Evolutionary conservation across 2,797 vertebrate genomes (phyloP), one percentile per base, ranked within the genome.

Genomic region (Cuniculus paca): DNA sequence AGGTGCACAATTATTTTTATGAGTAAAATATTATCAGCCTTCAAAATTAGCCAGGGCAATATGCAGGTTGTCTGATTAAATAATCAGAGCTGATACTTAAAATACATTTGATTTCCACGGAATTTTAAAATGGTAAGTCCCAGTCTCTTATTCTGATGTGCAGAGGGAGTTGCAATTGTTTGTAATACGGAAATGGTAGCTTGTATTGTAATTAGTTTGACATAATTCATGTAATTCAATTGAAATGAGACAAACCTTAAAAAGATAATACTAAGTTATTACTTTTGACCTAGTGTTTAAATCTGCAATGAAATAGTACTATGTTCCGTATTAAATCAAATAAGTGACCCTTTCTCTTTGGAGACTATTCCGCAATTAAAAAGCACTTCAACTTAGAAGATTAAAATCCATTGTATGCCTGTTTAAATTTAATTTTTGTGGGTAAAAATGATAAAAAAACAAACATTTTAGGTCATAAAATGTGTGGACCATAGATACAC

Each of bases 1-100:
- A 99, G 98, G 99, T 99, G 98, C 98, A 98, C 98, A 98, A 98
- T 99, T 99, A 99, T 98, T 99, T 97, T 98, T 99, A 98, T 98
- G 98, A 98, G 98, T 98, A 99, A 99, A 99, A 99, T 99, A 99
- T 99, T 99, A 99, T 98, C 98, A 98, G 98, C 98, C 97, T 98
- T 98, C 98, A 97, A 98, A 99, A 99, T 99, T 98, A 99, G 97
- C 98, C 98, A 91, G 98, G 98, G 98, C 98, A 98, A 98, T 98
- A 98, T 98, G 98, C 98, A 98, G 98, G 98, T 98, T 98, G 98
- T 98, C 98, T 99, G 99, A 99, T 99, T 98, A 99, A 99, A 99
- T 99, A 99, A 99, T 99, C 98, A 99, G 98, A 98, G 96, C 93
- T 98, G 98, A 98, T 98, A 98, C 98, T 98, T 99, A 98, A 99